Percentiles rank a stretch among this genome's conserved stretches.
phyloP scores from a whole-genome alignment of 2,113 vertebrate genomes.

The Indri indri region DNA sequence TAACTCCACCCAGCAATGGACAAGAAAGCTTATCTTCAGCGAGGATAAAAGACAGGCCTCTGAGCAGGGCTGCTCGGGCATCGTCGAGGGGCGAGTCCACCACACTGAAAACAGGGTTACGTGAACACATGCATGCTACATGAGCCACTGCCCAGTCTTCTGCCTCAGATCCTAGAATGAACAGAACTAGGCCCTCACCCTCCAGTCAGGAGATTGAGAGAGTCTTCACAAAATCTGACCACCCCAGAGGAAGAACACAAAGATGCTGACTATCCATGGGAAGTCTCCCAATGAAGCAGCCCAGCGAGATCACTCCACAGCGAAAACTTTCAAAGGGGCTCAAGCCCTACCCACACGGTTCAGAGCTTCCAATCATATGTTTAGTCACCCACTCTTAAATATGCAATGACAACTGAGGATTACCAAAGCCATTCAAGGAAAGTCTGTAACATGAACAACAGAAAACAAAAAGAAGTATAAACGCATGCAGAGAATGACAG shows the following conservation, averaged over 20 bases:
- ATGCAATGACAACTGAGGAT: not conserved
- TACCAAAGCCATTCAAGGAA: not conserved
- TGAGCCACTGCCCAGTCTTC: not conserved
- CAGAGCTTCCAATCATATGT: not conserved
- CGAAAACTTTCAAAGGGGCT: rapidly evolving
- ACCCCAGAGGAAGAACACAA: not conserved
- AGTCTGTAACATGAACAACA: not conserved
- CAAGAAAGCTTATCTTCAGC: not conserved
- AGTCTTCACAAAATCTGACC: not conserved
- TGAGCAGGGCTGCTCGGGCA: too few species aligned
- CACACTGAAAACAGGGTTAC: rapidly evolving
- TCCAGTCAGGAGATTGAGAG: not conserved
- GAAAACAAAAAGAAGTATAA: not conserved
- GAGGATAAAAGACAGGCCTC: not conserved
- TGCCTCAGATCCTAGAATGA: not conserved
- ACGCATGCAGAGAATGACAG: not conserved
- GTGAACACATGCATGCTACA: rapidly evolving
- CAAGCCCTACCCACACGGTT: not conserved
- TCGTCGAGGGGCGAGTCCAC: not conserved
- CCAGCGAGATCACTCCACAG: not conserved
- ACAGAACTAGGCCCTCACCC: not conserved
- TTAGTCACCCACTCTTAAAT: not conserved
- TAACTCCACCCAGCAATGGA: not conserved
- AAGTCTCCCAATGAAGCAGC: not conserved
- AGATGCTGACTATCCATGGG: not conserved